These are phyloP conservation scores for Epinephelus fuscoguttatus DNA, from an alignment of 2,113 vertebrate genomes.

Conservation along the genomic window DNA sequence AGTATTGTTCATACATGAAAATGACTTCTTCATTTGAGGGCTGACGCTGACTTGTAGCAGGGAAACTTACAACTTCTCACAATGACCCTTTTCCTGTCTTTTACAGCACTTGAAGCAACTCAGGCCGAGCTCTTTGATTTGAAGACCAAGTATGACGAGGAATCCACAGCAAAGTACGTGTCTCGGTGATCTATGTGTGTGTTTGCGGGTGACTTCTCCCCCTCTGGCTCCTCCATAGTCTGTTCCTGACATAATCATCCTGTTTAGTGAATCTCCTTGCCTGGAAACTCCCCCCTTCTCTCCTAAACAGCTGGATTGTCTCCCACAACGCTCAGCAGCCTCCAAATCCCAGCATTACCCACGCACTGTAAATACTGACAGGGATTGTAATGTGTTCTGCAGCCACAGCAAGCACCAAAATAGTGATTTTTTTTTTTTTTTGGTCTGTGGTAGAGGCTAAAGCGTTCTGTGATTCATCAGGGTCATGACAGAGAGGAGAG, in stretches of 20 bases:
- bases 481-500: slow-evolving; percentile 19
- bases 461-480: slow-evolving; percentile 47
- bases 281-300: slow-evolving; percentile 69
- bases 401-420: slow-evolving; percentile 51
- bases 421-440: slow-evolving; percentile 13
- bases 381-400: slow-evolving; percentile 60
- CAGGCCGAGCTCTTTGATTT: slow-evolving; percentile 98
- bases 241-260: slow-evolving; percentile 75
- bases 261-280: slow-evolving; percentile 74
- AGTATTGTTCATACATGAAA: not conserved
- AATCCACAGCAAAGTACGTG: slow-evolving; percentile 98
- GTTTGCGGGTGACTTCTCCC: slow-evolving; percentile 61
- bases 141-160: slow-evolving; percentile 99
- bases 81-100: slow-evolving; percentile 24
- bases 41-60: not conserved
- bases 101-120: slow-evolving; percentile 97
- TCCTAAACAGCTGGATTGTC: slow-evolving; percentile 77
- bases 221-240: slow-evolving; percentile 62
- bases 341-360: slow-evolving; percentile 75
- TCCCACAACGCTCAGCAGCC: slow-evolving; percentile 68
- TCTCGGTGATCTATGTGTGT: slow-evolving; percentile 47
- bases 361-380: slow-evolving; percentile 72
- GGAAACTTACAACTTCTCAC: slow-evolving; percentile 1
- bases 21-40: not conserved
- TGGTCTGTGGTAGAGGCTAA: not conserved